A percentile compares a stretch with the other conserved stretches of the same genome.
phyloP scores from a whole-genome alignment of 2,888 invertebrate genomes.

The Machimus atricapillus region DNA sequence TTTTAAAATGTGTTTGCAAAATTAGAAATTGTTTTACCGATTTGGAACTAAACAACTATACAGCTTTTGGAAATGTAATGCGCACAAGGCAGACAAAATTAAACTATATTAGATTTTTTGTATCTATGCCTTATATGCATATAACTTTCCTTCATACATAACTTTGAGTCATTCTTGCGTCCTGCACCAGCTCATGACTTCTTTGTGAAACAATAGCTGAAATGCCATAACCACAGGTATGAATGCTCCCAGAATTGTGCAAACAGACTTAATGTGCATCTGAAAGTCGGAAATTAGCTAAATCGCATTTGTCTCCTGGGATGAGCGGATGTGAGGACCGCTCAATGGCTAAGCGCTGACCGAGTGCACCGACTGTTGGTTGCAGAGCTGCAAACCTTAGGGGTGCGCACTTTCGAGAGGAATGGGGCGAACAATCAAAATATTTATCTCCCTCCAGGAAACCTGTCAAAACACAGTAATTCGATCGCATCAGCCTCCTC shows the following conservation, averaged over 20 bases:
- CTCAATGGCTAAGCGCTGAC: neutral
- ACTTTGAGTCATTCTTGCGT: neutral
- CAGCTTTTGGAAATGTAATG: no score
- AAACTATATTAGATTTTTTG: no score
- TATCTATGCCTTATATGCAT: neutral
- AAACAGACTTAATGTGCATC: neutral
- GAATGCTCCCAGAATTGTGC: neutral
- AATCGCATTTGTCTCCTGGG: neutral
- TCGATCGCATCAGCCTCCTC: neutral
- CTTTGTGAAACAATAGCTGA: neutral
- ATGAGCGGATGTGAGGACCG: neutral
- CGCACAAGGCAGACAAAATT: no score
- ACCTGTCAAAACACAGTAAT: slow-evolving; percentile 28
- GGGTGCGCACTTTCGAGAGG: neutral
- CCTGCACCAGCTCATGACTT: neutral
- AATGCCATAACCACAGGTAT: neutral
- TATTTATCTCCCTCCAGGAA: slow-evolving; percentile 9
- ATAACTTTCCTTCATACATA: neutral
- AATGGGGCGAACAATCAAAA: slow-evolving; percentile 5
- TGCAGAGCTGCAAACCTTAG: neutral
- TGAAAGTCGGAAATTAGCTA: neutral
- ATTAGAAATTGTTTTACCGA: no score
- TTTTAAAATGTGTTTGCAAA: no score
- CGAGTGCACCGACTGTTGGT: neutral
- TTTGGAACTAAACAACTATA: no score